phyloP scores from a whole-genome alignment of 2,888 invertebrate genomes.

The Limnephilus rhombicus region DNA sequence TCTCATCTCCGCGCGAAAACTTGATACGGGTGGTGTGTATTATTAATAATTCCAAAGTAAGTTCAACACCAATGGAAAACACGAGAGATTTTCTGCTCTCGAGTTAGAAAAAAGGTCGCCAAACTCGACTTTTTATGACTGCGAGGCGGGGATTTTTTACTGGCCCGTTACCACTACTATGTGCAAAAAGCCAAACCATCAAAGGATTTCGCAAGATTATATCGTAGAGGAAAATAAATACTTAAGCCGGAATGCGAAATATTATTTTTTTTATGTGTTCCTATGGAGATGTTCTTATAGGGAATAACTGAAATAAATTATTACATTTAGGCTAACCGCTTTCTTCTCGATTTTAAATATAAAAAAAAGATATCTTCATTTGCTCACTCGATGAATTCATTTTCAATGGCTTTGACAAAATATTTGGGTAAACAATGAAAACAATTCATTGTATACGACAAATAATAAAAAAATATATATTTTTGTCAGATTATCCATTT shows the following conservation, averaged over 20 bases:
- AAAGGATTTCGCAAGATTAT: slow-evolving; percentile 48
- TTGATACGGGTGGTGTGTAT: slow-evolving; percentile 54
- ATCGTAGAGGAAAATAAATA: slow-evolving; percentile 47
- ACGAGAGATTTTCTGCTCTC: slow-evolving; percentile 43
- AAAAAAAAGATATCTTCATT: too few species aligned
- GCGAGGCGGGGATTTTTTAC: slow-evolving; percentile 38
- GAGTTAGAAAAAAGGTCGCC: slow-evolving; percentile 41
- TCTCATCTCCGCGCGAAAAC: slow-evolving; percentile 46
- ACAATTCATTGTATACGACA: not conserved
- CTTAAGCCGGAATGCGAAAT: slow-evolving; percentile 28
- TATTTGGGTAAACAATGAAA: not conserved
- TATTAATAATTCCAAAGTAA: slow-evolving; percentile 53
- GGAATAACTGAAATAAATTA: not conserved
- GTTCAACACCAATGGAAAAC: slow-evolving; percentile 41
- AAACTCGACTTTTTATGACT: slow-evolving; percentile 36
- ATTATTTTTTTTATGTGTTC: slow-evolving; percentile 23
- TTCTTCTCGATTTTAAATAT: not conserved
- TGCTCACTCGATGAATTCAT: too few species aligned
- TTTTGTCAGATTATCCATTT: too few species aligned
- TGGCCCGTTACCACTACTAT: slow-evolving; percentile 22
- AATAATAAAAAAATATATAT: too few species aligned
- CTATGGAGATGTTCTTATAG: not conserved
- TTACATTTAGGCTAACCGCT: not conserved
- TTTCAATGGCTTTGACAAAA: not conserved
- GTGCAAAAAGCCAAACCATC: slow-evolving; percentile 37